Evolutionary conservation across 2,797 vertebrate species (phyloP), one percentile per base, ranked within the genome.

Genomic region (Gymnothorax reevesii): DNA sequence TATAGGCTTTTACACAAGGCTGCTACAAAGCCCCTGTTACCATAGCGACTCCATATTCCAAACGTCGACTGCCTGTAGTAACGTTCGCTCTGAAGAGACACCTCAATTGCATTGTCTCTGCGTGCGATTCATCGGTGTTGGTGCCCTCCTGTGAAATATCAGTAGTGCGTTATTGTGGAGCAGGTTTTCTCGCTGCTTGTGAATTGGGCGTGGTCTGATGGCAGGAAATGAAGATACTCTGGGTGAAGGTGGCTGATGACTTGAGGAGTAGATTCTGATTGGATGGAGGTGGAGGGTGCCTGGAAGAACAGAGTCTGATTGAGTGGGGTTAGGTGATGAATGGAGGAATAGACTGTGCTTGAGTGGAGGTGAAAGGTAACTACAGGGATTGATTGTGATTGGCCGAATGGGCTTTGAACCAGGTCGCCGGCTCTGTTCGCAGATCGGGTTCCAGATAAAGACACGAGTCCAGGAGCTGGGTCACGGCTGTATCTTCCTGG

Each of bases 391-490:
- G 66, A 60, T 22, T 25, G 33, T n/a, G 82, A 79, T 82, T 69
- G 57, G 49, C 79, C 84, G 55, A 83, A 59, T 79, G 75, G 80
- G 77, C 17, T 59, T 15, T 27, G 27, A 66, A 6, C 52, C 57
- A 0, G 52, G 2, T 42, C 73, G 66, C 0, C 64, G 42, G 54
- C 57, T 90, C 25, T 80, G 33, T 87, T 90, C 88, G 5, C 93
- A 99, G 97, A 97, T 96, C 0, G 98, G 98, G 73, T 97, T 97
- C 93, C 99, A 99, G 94, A 99, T 99, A 91, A 98, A 95, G 92
- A 97, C 93, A 0, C 96, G 98, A 0, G 98, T 99, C 84, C 99
- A 99, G 93, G 99, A 99, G 85, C 96, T 99, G 42, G 99, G 99
- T 15, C 99, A 99, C 0, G 97, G 98, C 89, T 99, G 99, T 82